These are phyloP conservation scores for Chaetodon trifascialis DNA, from an alignment of 2,113 vertebrate genomes.

Conservation along the genomic window DNA sequence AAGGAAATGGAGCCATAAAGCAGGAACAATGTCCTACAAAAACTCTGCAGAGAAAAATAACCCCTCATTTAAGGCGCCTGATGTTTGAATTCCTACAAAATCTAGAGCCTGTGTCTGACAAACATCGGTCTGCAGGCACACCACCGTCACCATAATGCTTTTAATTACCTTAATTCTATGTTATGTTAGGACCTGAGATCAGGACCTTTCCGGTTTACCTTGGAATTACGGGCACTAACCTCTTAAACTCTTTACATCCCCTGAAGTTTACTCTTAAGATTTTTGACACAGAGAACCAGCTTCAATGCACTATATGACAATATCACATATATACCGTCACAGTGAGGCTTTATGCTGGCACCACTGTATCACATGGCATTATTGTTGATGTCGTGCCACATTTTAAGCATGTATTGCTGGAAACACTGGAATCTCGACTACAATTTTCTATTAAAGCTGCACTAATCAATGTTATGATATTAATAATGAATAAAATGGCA, in stretches of 20 bases:
- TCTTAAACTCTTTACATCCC: conserved; percentile 50
- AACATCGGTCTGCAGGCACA: conserved; percentile 75
- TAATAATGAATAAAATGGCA: background rate
- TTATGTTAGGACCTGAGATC: conserved; percentile 71
- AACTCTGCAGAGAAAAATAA: conserved; percentile 60
- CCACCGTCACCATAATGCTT: conserved; percentile 67
- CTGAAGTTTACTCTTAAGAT: background rate
- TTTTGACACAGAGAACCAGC: conserved; percentile 13
- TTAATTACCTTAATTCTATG: conserved; percentile 80
- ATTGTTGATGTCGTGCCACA: background rate
- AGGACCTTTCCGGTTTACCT: conserved; percentile 62
- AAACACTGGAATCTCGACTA: background rate
- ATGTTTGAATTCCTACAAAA: conserved; percentile 68
- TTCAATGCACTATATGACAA: background rate
- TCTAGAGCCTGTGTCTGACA: conserved; percentile 68
- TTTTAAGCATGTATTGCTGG: background rate
- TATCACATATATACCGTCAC: background rate
- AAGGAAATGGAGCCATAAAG: conserved; percentile 62
- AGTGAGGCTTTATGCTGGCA: background rate
- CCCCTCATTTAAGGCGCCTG: conserved; percentile 75
- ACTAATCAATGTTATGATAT: background rate
- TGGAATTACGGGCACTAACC: conserved; percentile 61
- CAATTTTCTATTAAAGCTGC: background rate
- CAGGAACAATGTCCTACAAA: conserved; percentile 66
- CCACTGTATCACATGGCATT: background rate